Evolutionary conservation across 2,888 invertebrate species (phyloP), one percentile per base, ranked within the genome.

Genomic region (Liposcelis brunnea): DNA sequence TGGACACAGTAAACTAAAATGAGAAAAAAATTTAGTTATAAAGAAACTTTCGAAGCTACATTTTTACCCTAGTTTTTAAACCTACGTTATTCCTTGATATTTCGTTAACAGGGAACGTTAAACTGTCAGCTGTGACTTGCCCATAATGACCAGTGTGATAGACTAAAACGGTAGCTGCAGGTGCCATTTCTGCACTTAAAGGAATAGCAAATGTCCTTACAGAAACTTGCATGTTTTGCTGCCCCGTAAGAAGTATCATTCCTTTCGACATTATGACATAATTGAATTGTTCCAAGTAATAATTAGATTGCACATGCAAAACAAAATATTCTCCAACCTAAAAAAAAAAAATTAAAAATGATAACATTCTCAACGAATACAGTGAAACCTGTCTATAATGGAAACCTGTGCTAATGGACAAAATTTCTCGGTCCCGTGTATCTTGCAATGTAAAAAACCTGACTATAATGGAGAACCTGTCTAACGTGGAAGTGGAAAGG

Each of bases 21-120:
- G 49, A 49, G 43, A 46, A 44, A 44, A 14, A 18, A 44, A 42
- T n/a, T n/a, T n/a, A 16, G 42, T 36, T 21, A 26, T 26, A 31
- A 31, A 31, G 31, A 12, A 38, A 44, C 44, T 14, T 31, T 40
- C 14, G 10, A 7, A 36, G 18, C 14, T 37, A 12, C 2, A 42
- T 48, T 14, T 35, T 33, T 43, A 18, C 12, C 8, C 15, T 47
- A n/a, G 34, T 12, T 40, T 15, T 42, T 31, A 37, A 21, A 59
- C 63, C 61, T 58, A 81, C 82, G 59, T 91, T 89, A 61, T 95
- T 93, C 49, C 89, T 66, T 1, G 90, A 85, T 53, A 94, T 87
- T 49, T 93, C 93, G 64, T 94, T 90, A 19, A 95, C 93, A 0
- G 91, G 90, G 69, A 94, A 91, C n/a, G 93, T 93, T 47, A 95